These are phyloP conservation scores for Chelonoidis abingdonii DNA, from an alignment of 2,113 vertebrate species.

Conservation along the genomic window DNA sequence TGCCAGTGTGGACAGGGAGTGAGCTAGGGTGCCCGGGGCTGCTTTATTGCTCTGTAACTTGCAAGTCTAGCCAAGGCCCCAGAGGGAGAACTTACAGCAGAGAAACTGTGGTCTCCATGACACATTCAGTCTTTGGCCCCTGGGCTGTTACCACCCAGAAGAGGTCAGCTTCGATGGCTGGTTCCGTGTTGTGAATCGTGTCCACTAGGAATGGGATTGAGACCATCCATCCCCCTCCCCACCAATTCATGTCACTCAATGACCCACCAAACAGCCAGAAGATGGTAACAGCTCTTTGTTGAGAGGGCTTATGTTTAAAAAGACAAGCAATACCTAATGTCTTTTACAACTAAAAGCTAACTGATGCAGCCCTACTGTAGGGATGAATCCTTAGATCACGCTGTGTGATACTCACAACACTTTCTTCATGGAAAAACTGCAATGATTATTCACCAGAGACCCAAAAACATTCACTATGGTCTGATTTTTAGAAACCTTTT, in stretches of 20 bases:
- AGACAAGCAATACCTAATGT: not conserved
- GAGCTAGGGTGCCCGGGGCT: too few relatives aligned
- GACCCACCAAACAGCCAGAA: not conserved
- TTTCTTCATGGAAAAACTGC: conserved; percentile 39
- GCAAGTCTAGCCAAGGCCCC: too few relatives aligned
- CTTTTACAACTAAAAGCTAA: not conserved
- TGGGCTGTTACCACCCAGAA: not conserved
- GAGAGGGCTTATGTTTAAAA: not conserved
- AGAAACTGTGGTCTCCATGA: not conserved
- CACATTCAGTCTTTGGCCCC: not conserved
- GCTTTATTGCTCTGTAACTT: too few relatives aligned
- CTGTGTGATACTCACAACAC: not conserved
- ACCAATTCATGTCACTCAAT: not conserved
- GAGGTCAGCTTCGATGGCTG: not conserved
- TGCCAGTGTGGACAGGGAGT: too few relatives aligned
- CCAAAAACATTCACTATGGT: conserved; percentile 62
- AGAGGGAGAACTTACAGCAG: not conserved
- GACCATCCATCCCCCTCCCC: not conserved
- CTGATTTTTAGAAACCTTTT: conserved; percentile 74
- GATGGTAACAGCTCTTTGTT: not conserved
- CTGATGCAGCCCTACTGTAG: accelerated
- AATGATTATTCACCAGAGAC: conserved; percentile 70
- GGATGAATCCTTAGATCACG: not conserved
- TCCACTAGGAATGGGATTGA: not conserved
- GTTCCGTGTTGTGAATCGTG: not conserved